Evolutionary conservation across 2,888 invertebrate genomes (phyloP).

Genomic region (Amitus sp.): DNA sequence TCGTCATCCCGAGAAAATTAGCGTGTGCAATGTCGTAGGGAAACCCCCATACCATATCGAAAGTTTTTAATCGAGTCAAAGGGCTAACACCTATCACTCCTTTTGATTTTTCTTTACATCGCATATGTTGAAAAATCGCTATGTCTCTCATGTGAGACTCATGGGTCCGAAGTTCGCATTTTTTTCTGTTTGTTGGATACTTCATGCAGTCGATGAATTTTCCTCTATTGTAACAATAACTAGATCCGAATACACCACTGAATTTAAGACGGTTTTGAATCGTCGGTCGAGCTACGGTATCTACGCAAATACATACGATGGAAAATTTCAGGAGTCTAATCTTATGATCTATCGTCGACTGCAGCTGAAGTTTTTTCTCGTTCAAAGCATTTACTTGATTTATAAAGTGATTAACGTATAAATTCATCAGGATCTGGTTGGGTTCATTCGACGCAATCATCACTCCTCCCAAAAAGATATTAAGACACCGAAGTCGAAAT

Average conservation of each 20-base stretch:
- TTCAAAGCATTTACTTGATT: neutral
- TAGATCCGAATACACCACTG: constrained; percentile 13
- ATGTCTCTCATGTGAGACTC: neutral
- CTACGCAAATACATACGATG: constrained; percentile 19
- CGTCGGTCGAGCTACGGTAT: constrained; percentile 15
- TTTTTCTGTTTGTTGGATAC: neutral
- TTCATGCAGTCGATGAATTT: constrained; percentile 3
- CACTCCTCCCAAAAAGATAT: neutral
- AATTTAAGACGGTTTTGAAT: constrained; percentile 16
- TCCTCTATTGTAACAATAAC: constrained; percentile 17
- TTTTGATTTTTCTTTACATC: neutral
- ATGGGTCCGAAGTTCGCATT: neutral
- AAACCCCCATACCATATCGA: constrained; percentile 4
- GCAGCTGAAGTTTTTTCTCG: neutral
- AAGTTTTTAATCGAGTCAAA: neutral
- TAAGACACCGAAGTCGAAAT: neutral
- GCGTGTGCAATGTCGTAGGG: neutral
- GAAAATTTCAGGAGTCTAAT: neutral
- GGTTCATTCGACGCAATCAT: neutral
- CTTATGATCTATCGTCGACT: neutral
- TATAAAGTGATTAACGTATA: neutral
- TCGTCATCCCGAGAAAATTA: neutral
- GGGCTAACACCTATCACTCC: neutral
- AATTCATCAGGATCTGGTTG: neutral
- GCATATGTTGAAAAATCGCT: too few relatives aligned